Percentiles rank a stretch among this genome's conserved stretches.
phyloP scores from a whole-genome alignment of 2,797 vertebrate species.

The Novumbra hubbsi region DNA sequence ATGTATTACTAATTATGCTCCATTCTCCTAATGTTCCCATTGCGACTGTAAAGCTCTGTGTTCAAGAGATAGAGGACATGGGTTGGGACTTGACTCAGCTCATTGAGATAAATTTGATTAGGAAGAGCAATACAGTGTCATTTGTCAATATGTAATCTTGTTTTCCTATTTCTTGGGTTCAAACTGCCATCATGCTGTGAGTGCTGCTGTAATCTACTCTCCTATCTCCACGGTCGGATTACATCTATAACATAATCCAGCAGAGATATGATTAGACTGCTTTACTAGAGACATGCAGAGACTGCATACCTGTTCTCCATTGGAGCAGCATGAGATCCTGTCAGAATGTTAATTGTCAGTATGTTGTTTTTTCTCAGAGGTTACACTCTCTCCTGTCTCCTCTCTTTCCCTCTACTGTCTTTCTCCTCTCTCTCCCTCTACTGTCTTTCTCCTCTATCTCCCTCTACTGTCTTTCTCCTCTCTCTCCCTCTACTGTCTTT shows the following conservation, averaged over 20 bases:
- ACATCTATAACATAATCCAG: slow-evolving; percentile 12
- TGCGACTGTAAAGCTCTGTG: neutral
- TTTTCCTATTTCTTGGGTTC: neutral
- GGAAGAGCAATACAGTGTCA: neutral
- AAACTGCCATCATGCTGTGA: neutral
- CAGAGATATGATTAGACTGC: slow-evolving; percentile 1
- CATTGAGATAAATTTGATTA: neutral
- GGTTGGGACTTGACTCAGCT: neutral
- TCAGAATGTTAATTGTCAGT: slow-evolving; percentile 6
- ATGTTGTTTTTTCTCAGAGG: neutral
- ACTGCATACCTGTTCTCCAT: neutral
- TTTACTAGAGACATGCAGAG: slow-evolving; percentile 1
- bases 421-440: neutral
- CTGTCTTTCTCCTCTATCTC: neutral
- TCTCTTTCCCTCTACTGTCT: too few relatives aligned
- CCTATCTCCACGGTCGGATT: neutral
- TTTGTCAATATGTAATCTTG: neutral
- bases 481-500: slow-evolving; percentile 1
- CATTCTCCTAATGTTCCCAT: neutral
- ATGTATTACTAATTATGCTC: neutral
- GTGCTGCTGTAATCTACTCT: neutral
- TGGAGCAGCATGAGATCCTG: neutral
- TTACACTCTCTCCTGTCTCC: neutral
- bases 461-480: neutral
- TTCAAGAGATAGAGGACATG: neutral